Evolutionary conservation across 2,888 invertebrate species (phyloP).

Genomic region (Platycheirus albimanus): DNA sequence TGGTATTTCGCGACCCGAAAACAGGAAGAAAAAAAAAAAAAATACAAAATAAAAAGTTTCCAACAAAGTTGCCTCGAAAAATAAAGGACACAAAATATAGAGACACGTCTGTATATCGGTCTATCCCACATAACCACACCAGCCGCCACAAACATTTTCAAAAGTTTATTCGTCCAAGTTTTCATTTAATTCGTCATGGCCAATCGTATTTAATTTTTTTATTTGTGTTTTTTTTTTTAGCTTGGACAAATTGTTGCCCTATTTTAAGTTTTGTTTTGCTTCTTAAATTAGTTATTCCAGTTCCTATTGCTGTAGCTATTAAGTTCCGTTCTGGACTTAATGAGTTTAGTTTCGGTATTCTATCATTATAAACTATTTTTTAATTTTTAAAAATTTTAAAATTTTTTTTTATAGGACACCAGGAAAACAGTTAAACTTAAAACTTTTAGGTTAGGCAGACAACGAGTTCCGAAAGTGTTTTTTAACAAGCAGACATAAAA

Average conservation of each 20-base stretch:
- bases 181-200: slow-evolving; percentile 50
- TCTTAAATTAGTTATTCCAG: slow-evolving; percentile 7
- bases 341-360: background rate
- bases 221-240: slow-evolving; percentile 14
- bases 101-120: slow-evolving; percentile 33
- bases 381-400: background rate
- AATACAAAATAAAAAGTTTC: slow-evolving; percentile 5
- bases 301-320: background rate
- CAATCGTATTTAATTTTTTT: slow-evolving; percentile 28
- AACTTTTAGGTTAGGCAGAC: too few relatives aligned
- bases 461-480: too few relatives aligned
- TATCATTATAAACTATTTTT: background rate
- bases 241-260: slow-evolving; percentile 44
- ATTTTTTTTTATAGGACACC: background rate
- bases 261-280: slow-evolving; percentile 19
- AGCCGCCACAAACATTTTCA: slow-evolving; percentile 19
- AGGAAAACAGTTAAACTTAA: too few relatives aligned
- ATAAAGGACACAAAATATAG: slow-evolving; percentile 17
- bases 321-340: background rate
- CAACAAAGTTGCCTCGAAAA: slow-evolving; percentile 14
- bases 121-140: slow-evolving; percentile 15
- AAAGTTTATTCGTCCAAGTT: slow-evolving; percentile 50
- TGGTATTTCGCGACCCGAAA: slow-evolving; percentile 10
- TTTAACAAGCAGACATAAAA: too few relatives aligned
- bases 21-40: too few relatives aligned